phyloP scores from a whole-genome alignment of 2,888 invertebrate genomes.

The Euclidia mi region DNA sequence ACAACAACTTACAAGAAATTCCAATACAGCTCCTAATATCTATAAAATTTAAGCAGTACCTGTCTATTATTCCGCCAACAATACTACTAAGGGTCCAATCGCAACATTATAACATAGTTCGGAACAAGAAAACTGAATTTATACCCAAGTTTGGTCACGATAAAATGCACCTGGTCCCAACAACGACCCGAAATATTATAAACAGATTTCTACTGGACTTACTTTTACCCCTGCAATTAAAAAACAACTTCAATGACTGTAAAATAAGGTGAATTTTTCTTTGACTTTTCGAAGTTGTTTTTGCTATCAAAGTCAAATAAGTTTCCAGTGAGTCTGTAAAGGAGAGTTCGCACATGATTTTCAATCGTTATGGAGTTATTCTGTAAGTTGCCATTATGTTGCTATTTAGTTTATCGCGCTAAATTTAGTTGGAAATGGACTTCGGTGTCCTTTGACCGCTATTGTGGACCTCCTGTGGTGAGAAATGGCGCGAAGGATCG shows the following conservation, averaged over 20 bases:
- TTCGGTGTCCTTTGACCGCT: background rate
- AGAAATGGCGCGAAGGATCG: no score
- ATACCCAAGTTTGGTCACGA: slow-evolving; percentile 45
- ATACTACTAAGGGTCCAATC: slow-evolving; percentile 9
- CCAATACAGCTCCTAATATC: background rate
- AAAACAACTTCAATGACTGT: background rate
- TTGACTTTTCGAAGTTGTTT: background rate
- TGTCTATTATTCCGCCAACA: slow-evolving; percentile 16
- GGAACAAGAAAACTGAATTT: slow-evolving; percentile 45
- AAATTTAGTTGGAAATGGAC: background rate
- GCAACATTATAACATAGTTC: slow-evolving; percentile 24
- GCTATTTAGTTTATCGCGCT: background rate
- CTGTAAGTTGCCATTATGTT: slow-evolving; percentile 4
- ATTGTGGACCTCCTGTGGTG: no score
- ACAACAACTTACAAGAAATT: background rate
- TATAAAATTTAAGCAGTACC: background rate
- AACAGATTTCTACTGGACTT: slow-evolving; percentile 44
- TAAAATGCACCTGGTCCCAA: slow-evolving; percentile 58
- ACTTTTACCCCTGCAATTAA: background rate
- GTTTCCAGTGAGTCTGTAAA: slow-evolving; percentile 24
- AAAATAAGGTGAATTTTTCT: background rate
- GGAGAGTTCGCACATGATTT: slow-evolving; percentile 33
- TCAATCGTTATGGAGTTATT: slow-evolving; percentile 26
- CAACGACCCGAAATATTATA: slow-evolving; percentile 52
- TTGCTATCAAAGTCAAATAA: slow-evolving; percentile 17